These are phyloP conservation scores for Rhorus exstirpatorius DNA, from an alignment of 2,888 invertebrate species.

Conservation along the genomic window DNA sequence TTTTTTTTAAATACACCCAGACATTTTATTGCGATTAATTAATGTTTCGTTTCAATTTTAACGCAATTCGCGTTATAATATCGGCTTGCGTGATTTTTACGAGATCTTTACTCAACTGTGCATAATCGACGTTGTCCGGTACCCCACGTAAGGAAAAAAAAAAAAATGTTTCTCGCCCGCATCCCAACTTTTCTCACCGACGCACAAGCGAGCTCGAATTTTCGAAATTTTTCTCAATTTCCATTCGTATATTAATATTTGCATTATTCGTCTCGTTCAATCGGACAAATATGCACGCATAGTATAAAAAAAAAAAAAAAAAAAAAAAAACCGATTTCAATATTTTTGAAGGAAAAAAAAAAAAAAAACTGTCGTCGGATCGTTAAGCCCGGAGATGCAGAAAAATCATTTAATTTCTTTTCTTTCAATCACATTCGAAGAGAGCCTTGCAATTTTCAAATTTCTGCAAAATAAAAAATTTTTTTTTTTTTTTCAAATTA, in stretches of 20 bases:
- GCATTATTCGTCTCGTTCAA: not conserved
- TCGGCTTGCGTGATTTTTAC: not conserved
- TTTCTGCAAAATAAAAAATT: not conserved
- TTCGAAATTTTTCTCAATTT: not conserved
- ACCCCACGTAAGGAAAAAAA: not conserved
- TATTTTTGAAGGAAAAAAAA: too few relatives aligned
- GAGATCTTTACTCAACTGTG: conserved; percentile 9
- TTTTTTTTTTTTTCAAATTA: too few relatives aligned
- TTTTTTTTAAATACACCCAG: conserved; percentile 18
- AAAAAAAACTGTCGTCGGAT: not conserved
- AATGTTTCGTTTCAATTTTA: conserved; percentile 13
- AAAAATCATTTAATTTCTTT: not conserved
- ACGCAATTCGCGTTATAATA: conserved; percentile 1
- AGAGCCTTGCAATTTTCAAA: not conserved
- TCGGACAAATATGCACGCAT: not conserved
- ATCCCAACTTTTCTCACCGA: not conserved
- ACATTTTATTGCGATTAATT: conserved; percentile 31
- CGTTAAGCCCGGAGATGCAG: not conserved
- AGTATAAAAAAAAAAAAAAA: too few relatives aligned
- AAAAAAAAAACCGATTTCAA: too few relatives aligned
- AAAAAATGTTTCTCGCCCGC: not conserved
- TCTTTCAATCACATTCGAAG: not conserved
- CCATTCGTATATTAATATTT: not conserved
- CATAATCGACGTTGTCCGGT: conserved; percentile 32
- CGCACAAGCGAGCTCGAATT: not conserved